Evolutionary conservation across 30 jellyfish, hydroid and myxozoan species (phyloP).

Genomic region (Turritopsis dohrnii): DNA sequence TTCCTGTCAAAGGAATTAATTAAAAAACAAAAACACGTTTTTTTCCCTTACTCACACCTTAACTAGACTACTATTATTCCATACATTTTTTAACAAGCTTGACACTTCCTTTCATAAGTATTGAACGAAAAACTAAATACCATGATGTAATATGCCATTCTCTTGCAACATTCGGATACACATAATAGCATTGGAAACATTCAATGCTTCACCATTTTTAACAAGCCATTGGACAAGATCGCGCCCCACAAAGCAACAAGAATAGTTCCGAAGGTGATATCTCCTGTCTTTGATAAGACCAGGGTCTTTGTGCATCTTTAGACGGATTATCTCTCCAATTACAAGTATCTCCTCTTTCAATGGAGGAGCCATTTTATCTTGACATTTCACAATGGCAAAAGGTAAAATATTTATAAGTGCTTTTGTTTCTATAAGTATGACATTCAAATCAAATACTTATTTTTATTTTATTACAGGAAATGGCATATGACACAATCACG

Average conservation of each 20-base stretch:
- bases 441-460: too few species aligned
- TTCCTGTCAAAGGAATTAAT: too few species aligned
- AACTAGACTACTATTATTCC: too few species aligned
- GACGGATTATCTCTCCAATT: conserved; percentile 81
- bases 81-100: too few species aligned
- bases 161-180: conserved; percentile 77
- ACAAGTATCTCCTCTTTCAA: conserved; percentile 65
- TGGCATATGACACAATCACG: too few species aligned
- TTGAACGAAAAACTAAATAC: too few species aligned
- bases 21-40: too few species aligned
- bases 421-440: too few species aligned
- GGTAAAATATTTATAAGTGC: too few species aligned
- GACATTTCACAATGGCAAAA: neutral
- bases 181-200: conserved; percentile 61
- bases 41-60: too few species aligned
- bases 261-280: conserved; percentile 63
- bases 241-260: conserved; percentile 70
- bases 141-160: conserved; percentile 92
- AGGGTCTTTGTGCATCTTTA: conserved; percentile 73
- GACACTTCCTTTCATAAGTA: too few species aligned
- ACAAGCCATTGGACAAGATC: conserved; percentile 90
- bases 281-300: conserved; percentile 59
- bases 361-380: conserved; percentile 21
- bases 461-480: too few species aligned
- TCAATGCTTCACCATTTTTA: conserved; percentile 66